Percentiles rank a stretch among this genome's conserved stretches.
Conservation (phyloP, 2,888 invertebrate genomes). For the Clitarchus hookeri region DNA sequence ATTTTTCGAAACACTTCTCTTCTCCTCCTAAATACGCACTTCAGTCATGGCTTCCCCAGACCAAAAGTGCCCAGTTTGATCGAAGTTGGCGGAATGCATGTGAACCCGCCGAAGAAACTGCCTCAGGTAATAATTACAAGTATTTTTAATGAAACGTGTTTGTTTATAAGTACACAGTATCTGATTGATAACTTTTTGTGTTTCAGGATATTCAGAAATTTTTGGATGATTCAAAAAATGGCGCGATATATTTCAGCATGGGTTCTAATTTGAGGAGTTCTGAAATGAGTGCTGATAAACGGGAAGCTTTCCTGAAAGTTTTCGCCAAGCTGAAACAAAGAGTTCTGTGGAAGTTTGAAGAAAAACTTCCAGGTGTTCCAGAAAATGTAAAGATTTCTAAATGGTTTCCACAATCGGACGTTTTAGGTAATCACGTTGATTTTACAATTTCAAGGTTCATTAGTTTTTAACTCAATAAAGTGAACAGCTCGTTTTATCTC, state of each 20-base stretch:
- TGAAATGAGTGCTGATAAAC: constrained; percentile 42
- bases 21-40: constrained; percentile 47
- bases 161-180: background rate
- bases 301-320: constrained; percentile 44
- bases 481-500: constrained; percentile 50
- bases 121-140: constrained; percentile 32
- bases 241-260: constrained; percentile 47
- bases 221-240: constrained; percentile 44
- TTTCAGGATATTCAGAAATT: constrained; percentile 47
- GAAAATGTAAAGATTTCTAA: constrained; percentile 47
- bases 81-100: constrained; percentile 50
- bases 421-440: constrained; percentile 51
- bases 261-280: constrained; percentile 45
- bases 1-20: constrained; percentile 43
- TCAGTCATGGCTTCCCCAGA: constrained; percentile 43
- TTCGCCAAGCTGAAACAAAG: constrained; percentile 48
- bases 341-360: constrained; percentile 49
- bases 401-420: constrained; percentile 50
- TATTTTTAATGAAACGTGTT: background rate
- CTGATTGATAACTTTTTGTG: background rate
- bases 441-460: background rate
- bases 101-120: constrained; percentile 44
- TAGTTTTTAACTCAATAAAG: background rate
- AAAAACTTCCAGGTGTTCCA: constrained; percentile 46
- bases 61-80: constrained; percentile 47